Evolutionary conservation across 2,888 invertebrate genomes (phyloP).

Genomic region (Ornithoptera alexandrae): DNA sequence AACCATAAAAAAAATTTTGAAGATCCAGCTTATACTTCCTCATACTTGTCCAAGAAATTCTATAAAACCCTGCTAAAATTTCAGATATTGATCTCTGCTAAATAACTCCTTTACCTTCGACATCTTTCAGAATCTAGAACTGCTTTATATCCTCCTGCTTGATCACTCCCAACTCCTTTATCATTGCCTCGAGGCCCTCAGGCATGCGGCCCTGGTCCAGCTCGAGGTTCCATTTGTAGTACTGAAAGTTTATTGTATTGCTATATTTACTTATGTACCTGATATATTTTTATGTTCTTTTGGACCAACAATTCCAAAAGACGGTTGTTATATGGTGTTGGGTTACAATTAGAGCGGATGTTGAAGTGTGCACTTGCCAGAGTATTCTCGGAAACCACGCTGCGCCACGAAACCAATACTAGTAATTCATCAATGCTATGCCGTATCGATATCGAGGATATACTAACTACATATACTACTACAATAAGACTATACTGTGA

Average conservation of each 20-base stretch:
- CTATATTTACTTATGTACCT: too few relatives aligned
- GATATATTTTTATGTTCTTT: too few relatives aligned
- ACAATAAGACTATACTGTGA: too few relatives aligned
- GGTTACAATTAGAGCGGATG: too few relatives aligned
- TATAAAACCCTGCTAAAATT: conserved; percentile 20
- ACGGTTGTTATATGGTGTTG: not conserved
- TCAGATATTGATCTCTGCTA: conserved; percentile 17
- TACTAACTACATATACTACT: too few relatives aligned
- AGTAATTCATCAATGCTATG: too few relatives aligned
- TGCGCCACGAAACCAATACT: too few relatives aligned
- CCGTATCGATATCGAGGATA: too few relatives aligned
- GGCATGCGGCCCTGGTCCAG: conserved; percentile 90
- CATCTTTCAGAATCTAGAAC: conserved; percentile 39
- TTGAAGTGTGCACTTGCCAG: too few relatives aligned
- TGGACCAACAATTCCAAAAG: too few relatives aligned
- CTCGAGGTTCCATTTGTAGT: conserved; percentile 88
- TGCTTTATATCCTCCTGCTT: conserved; percentile 81
- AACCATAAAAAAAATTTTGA: not conserved
- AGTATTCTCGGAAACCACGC: too few relatives aligned
- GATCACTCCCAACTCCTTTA: conserved; percentile 86
- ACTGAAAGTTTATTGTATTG: conserved; percentile 76
- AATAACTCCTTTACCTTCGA: conserved; percentile 17
- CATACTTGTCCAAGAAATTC: conserved; percentile 15
- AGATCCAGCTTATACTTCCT: conserved; percentile 15
- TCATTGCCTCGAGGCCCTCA: conserved; percentile 86